Percentiles rank a stretch among this genome's conserved stretches.
Conservation (phyloP, 2,797 vertebrate genomes). For the Chaetodon trifasciatus region DNA sequence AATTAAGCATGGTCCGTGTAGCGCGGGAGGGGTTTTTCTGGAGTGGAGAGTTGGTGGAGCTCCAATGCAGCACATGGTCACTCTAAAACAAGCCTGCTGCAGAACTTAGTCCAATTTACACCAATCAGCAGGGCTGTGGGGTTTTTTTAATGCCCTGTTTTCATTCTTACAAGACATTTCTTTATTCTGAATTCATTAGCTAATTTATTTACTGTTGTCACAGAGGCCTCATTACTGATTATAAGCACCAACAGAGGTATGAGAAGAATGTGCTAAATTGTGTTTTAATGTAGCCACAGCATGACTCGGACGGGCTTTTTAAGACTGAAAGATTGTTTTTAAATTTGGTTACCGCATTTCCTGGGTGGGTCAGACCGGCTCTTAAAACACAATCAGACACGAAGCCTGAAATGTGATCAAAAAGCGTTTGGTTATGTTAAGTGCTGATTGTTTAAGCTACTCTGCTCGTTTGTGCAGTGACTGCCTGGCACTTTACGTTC, state of each 20-base stretch:
- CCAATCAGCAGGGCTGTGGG: slow-evolving; percentile 42
- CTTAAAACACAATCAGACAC: slow-evolving; percentile 61
- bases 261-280: slow-evolving; percentile 59
- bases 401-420: slow-evolving; percentile 64
- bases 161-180: slow-evolving; percentile 31
- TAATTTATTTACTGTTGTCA: slow-evolving; percentile 59
- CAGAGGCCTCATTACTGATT: slow-evolving; percentile 54
- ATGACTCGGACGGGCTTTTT: slow-evolving; percentile 47
- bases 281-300: slow-evolving; percentile 68
- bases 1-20: slow-evolving; percentile 68
- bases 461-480: slow-evolving; percentile 42
- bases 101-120: slow-evolving; percentile 38
- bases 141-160: slow-evolving; percentile 36
- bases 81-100: slow-evolving; percentile 48
- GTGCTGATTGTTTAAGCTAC: slow-evolving; percentile 64
- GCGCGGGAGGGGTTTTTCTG: slow-evolving; percentile 24
- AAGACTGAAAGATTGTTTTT: slow-evolving; percentile 57
- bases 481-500: slow-evolving; percentile 39
- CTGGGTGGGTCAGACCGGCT: slow-evolving; percentile 51
- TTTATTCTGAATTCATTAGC: slow-evolving; percentile 60
- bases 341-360: slow-evolving; percentile 63
- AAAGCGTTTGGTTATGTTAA: slow-evolving; percentile 60
- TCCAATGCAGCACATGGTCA: slow-evolving; percentile 65
- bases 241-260: slow-evolving; percentile 48
- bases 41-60: slow-evolving; percentile 45